phyloP scores from a whole-genome alignment of 1,140 invertebrate species.

The Ceratoteleas bidentatus region DNA sequence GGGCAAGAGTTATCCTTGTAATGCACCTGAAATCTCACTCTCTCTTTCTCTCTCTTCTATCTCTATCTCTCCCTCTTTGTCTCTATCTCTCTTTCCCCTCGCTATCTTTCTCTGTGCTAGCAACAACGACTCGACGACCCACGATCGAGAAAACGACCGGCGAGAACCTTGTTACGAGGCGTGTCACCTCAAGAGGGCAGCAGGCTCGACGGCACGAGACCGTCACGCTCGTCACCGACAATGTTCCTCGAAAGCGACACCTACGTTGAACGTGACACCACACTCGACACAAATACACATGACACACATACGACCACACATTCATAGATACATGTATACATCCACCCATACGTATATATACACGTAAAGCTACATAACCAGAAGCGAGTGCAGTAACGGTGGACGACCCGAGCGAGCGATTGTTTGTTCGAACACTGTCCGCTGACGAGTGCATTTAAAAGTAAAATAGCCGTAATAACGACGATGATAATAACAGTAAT shows the following conservation, averaged over 20 bases:
- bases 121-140: constrained; percentile 41
- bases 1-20: constrained; percentile 19
- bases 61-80: constrained; percentile 34
- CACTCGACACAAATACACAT: too few species aligned
- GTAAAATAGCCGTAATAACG: constrained; percentile 15
- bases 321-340: too few species aligned
- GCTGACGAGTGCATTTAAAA: constrained; percentile 60
- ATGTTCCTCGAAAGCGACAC: constrained; percentile 45
- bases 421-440: constrained; percentile 52
- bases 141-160: constrained; percentile 27
- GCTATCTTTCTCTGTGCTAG: background rate
- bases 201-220: constrained; percentile 12
- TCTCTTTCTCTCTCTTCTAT: background rate
- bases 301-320: too few species aligned
- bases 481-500: constrained; percentile 41
- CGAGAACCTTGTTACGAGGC: too few species aligned
- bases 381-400: constrained; percentile 29
- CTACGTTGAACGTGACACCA: too few species aligned
- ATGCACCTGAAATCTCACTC: constrained; percentile 56
- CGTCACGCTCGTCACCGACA: constrained; percentile 20
- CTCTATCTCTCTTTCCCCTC: too few species aligned
- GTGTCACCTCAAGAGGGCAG: constrained; percentile 5
- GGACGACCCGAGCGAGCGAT: constrained; percentile 43
- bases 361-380: too few species aligned
- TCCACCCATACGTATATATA: background rate